Base-by-base conservation (phyloP, 2,797 vertebrate genomes). In the Rhyacichthys aspro region DNA sequence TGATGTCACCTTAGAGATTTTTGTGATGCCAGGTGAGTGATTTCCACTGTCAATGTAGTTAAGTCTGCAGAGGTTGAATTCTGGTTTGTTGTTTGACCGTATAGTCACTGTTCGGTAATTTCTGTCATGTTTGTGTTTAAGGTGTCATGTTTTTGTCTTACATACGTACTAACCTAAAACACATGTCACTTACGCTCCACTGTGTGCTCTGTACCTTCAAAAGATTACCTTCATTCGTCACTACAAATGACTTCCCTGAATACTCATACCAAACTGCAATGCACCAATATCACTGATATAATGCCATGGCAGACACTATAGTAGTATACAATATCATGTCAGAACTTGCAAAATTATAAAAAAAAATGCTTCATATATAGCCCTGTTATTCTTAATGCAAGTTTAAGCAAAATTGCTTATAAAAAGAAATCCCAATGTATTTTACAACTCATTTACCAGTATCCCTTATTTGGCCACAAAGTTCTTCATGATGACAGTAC, bases 401-500 rank as follows among this genome's bases (percentile, higher is more conserved):
- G 80, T 75, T 67, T 81, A 59, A 84, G 78, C 65, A 83, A 79
- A 81, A 79, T 63, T 62, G 50, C 44, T n/a, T n/a, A 64, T 34
- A 69, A 73, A 70, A 72, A 33, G 61, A 77, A 74, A 49, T 62
- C 67, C 56, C 60, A 72, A 70, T 43, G 54, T 66, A 71, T 78
- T 74, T 80, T 76, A 28, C 37, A 79, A 79, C 65, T 81, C 88
- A 89, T 90, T 89, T 87, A 70, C 67, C 85, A 74, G 69, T 78
- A 63, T 79, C 73, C 67, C 72, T 83, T 79, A 64, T 66, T 72
- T 47, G 5, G 74, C 82, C 84, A 79, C 74, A 83, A 86, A 86
- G 72, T 72, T 89, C 89, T 91, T 89, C 86, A 91, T 91, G 89
- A 88, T 90, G 90, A 91, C 83, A 89, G n/a, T n/a, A n/a, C n/a